Percentiles rank a stretch among this genome's conserved stretches.
Conservation (phyloP, 2,113 vertebrate genomes). For the Plotosus lineatus region DNA sequence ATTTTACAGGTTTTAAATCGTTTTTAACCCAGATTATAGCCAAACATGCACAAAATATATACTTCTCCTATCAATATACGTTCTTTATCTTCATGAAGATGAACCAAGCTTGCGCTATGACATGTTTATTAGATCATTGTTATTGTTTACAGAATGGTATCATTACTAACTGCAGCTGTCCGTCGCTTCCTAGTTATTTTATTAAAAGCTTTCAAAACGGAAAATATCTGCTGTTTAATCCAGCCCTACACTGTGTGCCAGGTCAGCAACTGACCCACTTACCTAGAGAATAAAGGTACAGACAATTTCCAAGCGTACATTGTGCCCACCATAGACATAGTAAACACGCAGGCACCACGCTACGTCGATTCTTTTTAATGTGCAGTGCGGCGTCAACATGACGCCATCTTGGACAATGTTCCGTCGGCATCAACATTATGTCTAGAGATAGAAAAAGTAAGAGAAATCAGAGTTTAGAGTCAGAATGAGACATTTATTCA, state of each 20-base stretch:
- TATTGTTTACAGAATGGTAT: background rate
- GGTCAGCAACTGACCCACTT: constrained; percentile 25
- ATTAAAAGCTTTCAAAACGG: constrained; percentile 63
- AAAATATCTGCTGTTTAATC: constrained; percentile 2
- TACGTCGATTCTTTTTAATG: too few species aligned
- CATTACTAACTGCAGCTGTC: constrained; percentile 18
- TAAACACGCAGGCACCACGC: too few species aligned
- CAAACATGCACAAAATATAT: background rate
- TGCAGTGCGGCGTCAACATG: too few species aligned
- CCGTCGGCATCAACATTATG: too few species aligned
- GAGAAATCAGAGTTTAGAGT: too few species aligned
- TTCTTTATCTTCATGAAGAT: background rate
- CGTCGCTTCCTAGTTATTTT: background rate
- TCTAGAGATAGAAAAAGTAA: too few species aligned
- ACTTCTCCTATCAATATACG: background rate
- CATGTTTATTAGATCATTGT: background rate
- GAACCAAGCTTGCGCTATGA: background rate
- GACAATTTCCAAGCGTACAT: background rate
- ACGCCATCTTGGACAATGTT: too few species aligned
- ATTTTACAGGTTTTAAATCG: background rate
- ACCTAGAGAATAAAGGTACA: constrained; percentile 18
- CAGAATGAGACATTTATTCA: too few species aligned
- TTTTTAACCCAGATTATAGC: background rate
- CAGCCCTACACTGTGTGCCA: background rate
- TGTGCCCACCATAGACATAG: too few species aligned